phyloP scores from a whole-genome alignment of 2,113 vertebrate genomes.

The Suncus etruscus region DNA sequence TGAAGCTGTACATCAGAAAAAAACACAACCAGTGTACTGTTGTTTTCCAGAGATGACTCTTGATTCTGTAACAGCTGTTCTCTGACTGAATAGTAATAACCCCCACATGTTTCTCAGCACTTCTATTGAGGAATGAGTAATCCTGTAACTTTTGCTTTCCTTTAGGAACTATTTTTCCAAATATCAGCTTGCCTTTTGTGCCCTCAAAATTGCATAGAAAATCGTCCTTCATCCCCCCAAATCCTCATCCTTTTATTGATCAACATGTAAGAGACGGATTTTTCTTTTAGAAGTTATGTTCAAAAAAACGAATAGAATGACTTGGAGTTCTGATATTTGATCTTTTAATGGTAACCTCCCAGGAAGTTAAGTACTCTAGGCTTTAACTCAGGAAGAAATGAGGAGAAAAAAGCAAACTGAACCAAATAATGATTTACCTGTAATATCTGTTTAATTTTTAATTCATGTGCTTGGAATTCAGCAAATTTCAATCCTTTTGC shows the following conservation, averaged over 20 bases:
- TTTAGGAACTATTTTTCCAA: not conserved
- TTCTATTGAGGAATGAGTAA: slow-evolving; percentile 65
- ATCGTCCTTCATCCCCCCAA: not conserved
- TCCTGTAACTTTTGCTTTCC: not conserved
- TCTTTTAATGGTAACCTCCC: not conserved
- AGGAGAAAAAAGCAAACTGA: not conserved
- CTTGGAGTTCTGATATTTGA: slow-evolving; percentile 9
- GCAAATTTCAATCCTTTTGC: not conserved
- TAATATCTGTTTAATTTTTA: not conserved
- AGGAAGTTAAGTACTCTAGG: not conserved
- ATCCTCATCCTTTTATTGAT: slow-evolving; percentile 13
- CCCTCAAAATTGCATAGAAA: slow-evolving; percentile 26
- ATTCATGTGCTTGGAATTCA: slow-evolving; percentile 1
- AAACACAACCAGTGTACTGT: slow-evolving; percentile 75
- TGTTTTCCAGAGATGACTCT: slow-evolving; percentile 72
- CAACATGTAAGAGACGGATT: not conserved
- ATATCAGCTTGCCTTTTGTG: not conserved
- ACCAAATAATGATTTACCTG: not conserved
- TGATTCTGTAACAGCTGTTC: slow-evolving; percentile 61
- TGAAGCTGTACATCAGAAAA: slow-evolving; percentile 80
- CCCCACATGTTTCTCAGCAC: slow-evolving; percentile 48
- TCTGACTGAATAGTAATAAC: slow-evolving; percentile 55
- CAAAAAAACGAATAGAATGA: not conserved
- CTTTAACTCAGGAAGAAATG: not conserved
- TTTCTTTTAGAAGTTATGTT: not conserved